Base-by-base conservation (phyloP, 1,140 invertebrate genomes). In the Musca domestica region DNA sequence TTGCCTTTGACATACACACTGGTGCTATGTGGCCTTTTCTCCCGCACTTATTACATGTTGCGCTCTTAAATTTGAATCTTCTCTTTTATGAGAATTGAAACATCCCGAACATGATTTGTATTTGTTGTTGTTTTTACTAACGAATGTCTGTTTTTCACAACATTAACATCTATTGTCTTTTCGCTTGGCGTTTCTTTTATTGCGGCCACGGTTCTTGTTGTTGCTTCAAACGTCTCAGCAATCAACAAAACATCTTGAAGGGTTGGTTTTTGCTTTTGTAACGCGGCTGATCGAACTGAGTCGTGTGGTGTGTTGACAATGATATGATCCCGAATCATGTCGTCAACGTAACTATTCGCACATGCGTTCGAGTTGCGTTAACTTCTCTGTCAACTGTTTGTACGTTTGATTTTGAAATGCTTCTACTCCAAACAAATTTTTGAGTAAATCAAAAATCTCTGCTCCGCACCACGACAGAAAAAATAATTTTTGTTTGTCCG, bases 361-460 rank as follows among this genome's bases (percentile, higher is more conserved):
- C 67, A 70, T 41, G 20, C 10, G 20, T 69, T n/a, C 6, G 46
- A 52, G 25, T 52, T 64, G 27, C 67, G 68, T 14, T 64, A 27
- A 58, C 54, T 17, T 64, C 48, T 46, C 66, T 47, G 10, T 68
- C 52, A 23, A 14, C 61, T 66, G 3, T 17, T 30, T 48, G 27
- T 17, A 27, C 30, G 27, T 30, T 41, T 61, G n/a, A 15, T n/a
- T n/a, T n/a, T 30, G 22, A 66, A n/a, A 15, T 22, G 56, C 22
- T 30, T 30, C 9, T 56, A 22, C 34, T 6, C 67, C 67, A 66
- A 68, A 68, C 14, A 4, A 4, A n/a, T 66, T 66, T 51, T 27
- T 66, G 1, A 66, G 19, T 5, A 69, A 48, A n/a, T 71, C 70
- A 34, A 69, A 71, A 1, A 64, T 14, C 27, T 70, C 69, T 54